Percentiles rank a stretch among this genome's conserved stretches.
These are phyloP conservation scores for Mareca penelope DNA, from an alignment of 2,797 vertebrate species.

Conservation along the genomic window DNA sequence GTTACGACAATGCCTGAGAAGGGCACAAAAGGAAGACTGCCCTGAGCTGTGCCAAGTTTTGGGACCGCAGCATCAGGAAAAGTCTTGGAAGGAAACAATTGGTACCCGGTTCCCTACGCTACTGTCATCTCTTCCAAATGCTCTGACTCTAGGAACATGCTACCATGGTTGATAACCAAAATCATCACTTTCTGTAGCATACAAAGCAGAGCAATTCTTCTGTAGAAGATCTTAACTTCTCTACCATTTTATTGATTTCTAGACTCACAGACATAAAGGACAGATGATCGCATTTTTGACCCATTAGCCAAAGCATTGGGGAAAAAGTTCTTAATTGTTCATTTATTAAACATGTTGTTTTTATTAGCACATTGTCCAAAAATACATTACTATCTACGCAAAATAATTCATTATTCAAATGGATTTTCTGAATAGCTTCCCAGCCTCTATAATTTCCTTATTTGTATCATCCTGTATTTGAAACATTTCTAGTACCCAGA, in stretches of 20 bases:
- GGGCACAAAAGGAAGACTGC: not conserved
- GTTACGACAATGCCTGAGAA: not conserved
- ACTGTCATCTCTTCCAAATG: not conserved
- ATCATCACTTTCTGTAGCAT: not conserved
- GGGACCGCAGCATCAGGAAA: not conserved
- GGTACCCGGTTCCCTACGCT: not conserved
- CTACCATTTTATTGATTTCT: not conserved
- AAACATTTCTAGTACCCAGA: not conserved
- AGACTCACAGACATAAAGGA: not conserved
- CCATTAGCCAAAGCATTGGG: not conserved
- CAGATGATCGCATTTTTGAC: not conserved
- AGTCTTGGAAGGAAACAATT: not conserved
- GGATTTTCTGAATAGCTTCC: not conserved
- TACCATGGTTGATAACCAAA: rapidly evolving
- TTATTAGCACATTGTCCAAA: not conserved
- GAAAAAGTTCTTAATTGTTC: not conserved
- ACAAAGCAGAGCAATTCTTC: not conserved
- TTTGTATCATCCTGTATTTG: not conserved
- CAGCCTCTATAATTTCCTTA: not conserved
- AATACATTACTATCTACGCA: not conserved
- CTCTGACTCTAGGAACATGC: not conserved
- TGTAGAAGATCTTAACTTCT: not conserved
- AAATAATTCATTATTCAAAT: not conserved
- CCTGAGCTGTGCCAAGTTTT: rapidly evolving
- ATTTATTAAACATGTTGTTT: not conserved